Percentiles rank a stretch among this genome's conserved stretches.
Conservation (phyloP, 2,113 vertebrate genomes). For the Sinocyclocheilus anophthalmus region DNA sequence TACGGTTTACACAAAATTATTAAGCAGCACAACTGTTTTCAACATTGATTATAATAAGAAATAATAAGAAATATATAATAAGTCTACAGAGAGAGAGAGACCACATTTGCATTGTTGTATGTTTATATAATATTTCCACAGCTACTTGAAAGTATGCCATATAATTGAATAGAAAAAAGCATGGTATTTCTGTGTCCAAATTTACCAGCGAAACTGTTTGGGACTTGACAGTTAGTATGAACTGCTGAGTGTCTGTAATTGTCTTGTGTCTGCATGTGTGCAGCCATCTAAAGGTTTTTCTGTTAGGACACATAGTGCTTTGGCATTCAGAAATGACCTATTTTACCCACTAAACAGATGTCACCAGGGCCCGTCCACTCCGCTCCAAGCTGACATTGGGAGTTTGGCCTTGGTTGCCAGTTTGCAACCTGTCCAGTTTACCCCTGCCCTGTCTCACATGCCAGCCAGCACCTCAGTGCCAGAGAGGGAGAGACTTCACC, state of each 20-base stretch:
- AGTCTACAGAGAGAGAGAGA: background rate
- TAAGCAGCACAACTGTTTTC: no score
- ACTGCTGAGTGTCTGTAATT: slow-evolving; percentile 44
- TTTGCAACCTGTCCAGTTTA: slow-evolving; percentile 65
- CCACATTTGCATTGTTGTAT: no score
- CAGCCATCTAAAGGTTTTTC: slow-evolving; percentile 37
- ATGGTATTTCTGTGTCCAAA: background rate
- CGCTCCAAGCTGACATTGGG: slow-evolving; percentile 65
- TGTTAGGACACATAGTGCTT: slow-evolving; percentile 38
- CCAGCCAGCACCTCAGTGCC: slow-evolving; percentile 4
- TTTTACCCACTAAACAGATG: slow-evolving; percentile 67
- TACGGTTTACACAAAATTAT: no score
- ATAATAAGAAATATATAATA: no score
- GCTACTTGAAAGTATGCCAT: background rate
- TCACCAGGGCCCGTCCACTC: slow-evolving; percentile 57
- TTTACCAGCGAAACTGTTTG: background rate
- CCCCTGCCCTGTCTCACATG: slow-evolving; percentile 52
- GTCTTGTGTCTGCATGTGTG: slow-evolving; percentile 39
- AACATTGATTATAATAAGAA: no score
- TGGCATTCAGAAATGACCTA: slow-evolving; percentile 53
- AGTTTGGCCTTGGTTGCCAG: slow-evolving; percentile 58
- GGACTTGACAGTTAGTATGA: background rate
- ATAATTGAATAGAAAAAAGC: background rate
- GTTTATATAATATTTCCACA: background rate
- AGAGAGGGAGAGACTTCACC: slow-evolving; percentile 34